Conservation (phyloP, 2,797 vertebrate genomes). For the Strix occidentalis region DNA sequence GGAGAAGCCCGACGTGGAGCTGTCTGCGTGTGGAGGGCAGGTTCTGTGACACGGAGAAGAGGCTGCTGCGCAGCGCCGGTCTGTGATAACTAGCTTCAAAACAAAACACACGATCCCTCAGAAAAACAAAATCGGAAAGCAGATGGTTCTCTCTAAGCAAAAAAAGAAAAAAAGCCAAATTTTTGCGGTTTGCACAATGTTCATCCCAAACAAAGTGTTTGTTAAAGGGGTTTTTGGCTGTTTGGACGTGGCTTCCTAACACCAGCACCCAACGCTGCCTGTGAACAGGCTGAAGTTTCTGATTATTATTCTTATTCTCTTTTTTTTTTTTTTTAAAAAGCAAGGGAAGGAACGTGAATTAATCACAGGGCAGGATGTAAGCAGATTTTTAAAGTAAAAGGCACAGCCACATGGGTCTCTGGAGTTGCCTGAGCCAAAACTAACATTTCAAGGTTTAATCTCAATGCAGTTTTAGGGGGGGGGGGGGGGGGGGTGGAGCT, state of each 20-base stretch:
- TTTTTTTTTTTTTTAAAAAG: background rate
- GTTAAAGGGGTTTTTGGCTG: background rate
- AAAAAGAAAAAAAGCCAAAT: background rate
- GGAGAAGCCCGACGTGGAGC: background rate
- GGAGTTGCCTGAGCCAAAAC: slow-evolving; percentile 29
- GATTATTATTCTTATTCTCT: background rate
- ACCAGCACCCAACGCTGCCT: background rate
- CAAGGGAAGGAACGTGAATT: slow-evolving; percentile 47
- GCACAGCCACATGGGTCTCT: slow-evolving; percentile 9
- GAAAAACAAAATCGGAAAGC: no score
- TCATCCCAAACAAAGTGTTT: background rate
- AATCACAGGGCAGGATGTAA: slow-evolving; percentile 47
- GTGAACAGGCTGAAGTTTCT: background rate
- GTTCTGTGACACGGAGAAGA: background rate
- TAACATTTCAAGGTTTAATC: slow-evolving; percentile 36
- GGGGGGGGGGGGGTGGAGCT: background rate
- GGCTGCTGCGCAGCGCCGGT: background rate
- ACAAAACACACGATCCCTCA: rapidly evolving
- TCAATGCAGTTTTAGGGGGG: background rate
- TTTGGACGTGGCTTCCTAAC: background rate
- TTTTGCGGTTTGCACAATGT: background rate
- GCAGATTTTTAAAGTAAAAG: slow-evolving; percentile 42
- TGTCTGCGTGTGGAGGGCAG: background rate
- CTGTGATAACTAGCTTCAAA: background rate
- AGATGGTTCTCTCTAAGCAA: background rate